Evolutionary conservation across 23 tunicate species (phyloP), one percentile per base, ranked within the genome.

Genomic region (Botrylloides violaceus): DNA sequence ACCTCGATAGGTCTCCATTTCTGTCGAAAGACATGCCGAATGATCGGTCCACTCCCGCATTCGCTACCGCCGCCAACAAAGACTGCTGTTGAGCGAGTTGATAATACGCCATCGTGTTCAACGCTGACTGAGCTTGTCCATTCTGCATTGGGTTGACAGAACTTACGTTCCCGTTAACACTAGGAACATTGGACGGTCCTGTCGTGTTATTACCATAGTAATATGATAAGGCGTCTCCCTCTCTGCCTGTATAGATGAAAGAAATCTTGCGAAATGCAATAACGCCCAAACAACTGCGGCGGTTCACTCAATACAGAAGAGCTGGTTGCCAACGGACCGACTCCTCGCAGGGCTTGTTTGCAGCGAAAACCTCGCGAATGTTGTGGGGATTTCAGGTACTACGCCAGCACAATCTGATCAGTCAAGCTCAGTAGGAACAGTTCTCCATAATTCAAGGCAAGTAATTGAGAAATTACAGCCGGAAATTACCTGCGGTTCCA

Each of bases 31-130:
- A 81, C 86, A 80, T 66, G 29, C 81, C 85, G 49, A 81, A 75
- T 29, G 58, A 53, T 36, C 84, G 65, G 19, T 80, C 66, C 5
- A 32, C 47, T 0, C 71, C 70, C 24, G 56, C 58, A 28, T 33
- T 33, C 4, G 84, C 84, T 2, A 71, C 84, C 19, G 76, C 84
- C 62, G 78, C 78, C 31, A 80, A 50, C 43, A 60, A 73, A 19
- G 75, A 80, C 72, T 84, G 92, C 70, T 84, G 92, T 35, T 79
- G 94, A 65, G 84, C 58, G 31, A 87, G 66, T 60, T 87, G 95
- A 70, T 80, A 87, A 49, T 87, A 87, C 2, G 82, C 79, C 30
- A 87, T 29, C 28, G 62, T 65, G 71, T 70, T 83, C 61, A 83
- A 56, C 19, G 74, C 43, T 38, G 56, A 23, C 37, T 68, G 74